A percentile compares a stretch with the other conserved stretches of the same genome.
These are phyloP conservation scores for Actinia tenebrosa DNA, from an alignment of 64 coral and sea anemone species.

Conservation along the genomic window DNA sequence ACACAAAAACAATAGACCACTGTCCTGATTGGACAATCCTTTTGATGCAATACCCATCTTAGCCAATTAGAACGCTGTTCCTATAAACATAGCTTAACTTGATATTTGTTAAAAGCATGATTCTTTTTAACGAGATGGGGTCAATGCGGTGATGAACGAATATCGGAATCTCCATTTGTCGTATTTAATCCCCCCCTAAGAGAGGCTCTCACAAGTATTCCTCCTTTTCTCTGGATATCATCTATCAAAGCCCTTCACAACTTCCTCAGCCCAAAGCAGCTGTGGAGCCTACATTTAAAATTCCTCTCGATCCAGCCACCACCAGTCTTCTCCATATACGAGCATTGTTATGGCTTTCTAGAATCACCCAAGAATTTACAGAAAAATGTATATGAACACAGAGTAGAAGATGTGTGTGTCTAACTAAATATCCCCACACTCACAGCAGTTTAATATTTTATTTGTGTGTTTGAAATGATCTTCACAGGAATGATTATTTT, in stretches of 20 bases:
- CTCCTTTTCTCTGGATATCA: neutral
- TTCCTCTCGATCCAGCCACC: neutral
- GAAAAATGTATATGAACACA: neutral
- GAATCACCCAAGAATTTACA: neutral
- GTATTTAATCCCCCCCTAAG: neutral
- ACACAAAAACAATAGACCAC: neutral
- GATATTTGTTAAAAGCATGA: conserved; percentile 6
- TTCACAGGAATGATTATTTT: neutral
- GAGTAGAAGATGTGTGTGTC: neutral
- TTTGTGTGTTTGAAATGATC: neutral
- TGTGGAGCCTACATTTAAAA: neutral
- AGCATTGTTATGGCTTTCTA: neutral
- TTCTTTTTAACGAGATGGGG: conserved; percentile 1
- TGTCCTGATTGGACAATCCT: neutral
- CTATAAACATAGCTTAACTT: neutral
- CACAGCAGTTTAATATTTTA: neutral
- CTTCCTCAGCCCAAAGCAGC: neutral
- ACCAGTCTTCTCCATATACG: neutral
- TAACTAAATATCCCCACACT: neutral
- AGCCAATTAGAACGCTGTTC: neutral
- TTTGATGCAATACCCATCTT: neutral
- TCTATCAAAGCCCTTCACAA: neutral
- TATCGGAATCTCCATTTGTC: neutral
- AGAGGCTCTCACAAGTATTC: neutral
- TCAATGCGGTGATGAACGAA: conserved; percentile 8